Conservation (phyloP, 2,888 invertebrate species). For the Stomorhina lunata region DNA sequence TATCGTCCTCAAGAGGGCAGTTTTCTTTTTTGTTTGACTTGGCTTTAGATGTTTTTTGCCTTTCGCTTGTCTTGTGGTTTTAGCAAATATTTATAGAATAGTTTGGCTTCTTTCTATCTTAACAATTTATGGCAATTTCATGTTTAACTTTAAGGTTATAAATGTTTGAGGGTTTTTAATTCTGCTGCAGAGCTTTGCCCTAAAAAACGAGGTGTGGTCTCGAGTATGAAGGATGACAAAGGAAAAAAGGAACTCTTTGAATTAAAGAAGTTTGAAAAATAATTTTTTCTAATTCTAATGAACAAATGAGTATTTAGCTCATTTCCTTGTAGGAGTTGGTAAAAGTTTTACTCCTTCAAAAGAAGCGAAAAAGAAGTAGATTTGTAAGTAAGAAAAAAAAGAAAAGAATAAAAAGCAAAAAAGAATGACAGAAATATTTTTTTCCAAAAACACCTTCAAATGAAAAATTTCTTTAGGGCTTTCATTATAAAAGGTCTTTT, state of each 20-base stretch:
- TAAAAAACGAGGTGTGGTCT: constrained; percentile 7
- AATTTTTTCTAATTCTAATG: too few species aligned
- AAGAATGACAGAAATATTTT: too few species aligned
- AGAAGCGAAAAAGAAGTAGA: too few species aligned
- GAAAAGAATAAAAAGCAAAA: too few species aligned
- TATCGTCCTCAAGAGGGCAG: constrained; percentile 53
- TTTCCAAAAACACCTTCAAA: too few species aligned
- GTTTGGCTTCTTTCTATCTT: constrained; percentile 48
- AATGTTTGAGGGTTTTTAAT: constrained; percentile 28
- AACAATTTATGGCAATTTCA: constrained; percentile 56
- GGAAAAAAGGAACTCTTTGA: too few species aligned
- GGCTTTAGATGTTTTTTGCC: neutral
- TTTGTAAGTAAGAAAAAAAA: too few species aligned
- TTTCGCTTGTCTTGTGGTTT: constrained; percentile 46
- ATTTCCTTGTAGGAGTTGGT: too few species aligned
- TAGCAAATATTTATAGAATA: constrained; percentile 34
- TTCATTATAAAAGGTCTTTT: neutral
- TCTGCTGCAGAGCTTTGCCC: neutral
- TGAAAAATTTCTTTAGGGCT: too few species aligned
- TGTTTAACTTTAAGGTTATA: constrained; percentile 47
- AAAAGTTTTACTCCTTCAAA: too few species aligned
- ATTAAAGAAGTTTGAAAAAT: too few species aligned
- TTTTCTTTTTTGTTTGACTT: constrained; percentile 30
- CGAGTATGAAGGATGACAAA: neutral
- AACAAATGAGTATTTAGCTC: too few species aligned